A percentile compares a stretch with the other conserved stretches of the same genome.
phyloP scores from a whole-genome alignment of 2,113 vertebrate genomes.

The Thunnus maccoyii region DNA sequence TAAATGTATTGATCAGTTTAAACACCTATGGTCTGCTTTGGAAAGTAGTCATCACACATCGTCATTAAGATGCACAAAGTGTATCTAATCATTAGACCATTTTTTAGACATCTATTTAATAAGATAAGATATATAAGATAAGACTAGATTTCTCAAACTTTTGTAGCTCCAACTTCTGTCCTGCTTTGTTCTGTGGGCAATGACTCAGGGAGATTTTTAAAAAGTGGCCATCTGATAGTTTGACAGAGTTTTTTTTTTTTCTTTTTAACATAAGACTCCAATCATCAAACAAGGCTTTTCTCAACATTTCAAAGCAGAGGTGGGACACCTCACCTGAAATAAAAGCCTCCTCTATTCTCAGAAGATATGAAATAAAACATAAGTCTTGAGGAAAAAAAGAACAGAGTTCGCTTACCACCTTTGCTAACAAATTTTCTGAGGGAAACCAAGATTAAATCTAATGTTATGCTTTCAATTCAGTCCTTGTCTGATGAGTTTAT shows the following conservation, averaged over 20 bases:
- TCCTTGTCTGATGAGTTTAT: background rate
- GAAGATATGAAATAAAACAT: background rate
- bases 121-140: background rate
- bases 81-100: background rate
- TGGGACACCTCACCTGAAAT: background rate
- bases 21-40: background rate
- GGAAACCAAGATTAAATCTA: background rate
- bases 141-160: background rate
- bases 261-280: background rate
- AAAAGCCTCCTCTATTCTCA: background rate
- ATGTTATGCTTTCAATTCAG: background rate
- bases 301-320: constrained; percentile 12
- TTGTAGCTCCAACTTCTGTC: background rate
- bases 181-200: background rate
- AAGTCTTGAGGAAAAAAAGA: background rate
- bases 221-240: background rate
- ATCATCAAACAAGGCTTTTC: background rate
- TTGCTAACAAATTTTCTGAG: background rate
- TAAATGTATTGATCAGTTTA: background rate
- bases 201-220: background rate
- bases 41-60: background rate
- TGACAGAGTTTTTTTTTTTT: background rate
- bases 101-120: background rate
- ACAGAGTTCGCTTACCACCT: background rate
- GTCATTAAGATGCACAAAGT: background rate